Conservation (phyloP, 2,113 vertebrate species). For the Sminthopsis crassicaudata region DNA sequence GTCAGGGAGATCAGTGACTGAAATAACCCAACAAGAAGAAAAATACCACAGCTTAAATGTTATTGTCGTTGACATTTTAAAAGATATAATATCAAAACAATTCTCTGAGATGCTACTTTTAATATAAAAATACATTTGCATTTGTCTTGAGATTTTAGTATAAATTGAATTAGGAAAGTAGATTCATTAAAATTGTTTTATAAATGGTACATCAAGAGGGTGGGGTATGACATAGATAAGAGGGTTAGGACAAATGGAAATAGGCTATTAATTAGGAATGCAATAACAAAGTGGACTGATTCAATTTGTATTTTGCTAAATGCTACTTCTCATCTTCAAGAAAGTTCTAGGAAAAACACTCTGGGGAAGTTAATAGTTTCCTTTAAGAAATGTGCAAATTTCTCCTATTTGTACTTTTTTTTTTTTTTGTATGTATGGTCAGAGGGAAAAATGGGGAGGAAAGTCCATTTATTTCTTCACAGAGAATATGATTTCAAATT, state of each 20-base stretch:
- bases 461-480: conserved; percentile 83
- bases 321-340: conserved; percentile 13
- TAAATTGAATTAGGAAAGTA: conserved; percentile 37
- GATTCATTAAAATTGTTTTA: conserved; percentile 32
- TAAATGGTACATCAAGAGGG: background rate
- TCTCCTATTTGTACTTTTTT: conserved; percentile 70
- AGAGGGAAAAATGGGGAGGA: conserved; percentile 42
- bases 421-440: conserved; percentile 39
- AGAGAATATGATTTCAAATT: conserved; percentile 88
- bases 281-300: conserved; percentile 63
- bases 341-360: conserved; percentile 58
- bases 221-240: background rate
- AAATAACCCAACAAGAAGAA: background rate
- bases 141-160: conserved; percentile 47
- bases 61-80: background rate
- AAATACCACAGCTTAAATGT: conserved; percentile 3
- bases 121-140: conserved; percentile 7
- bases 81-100: background rate
- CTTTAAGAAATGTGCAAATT: conserved; percentile 78
- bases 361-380: conserved; percentile 76
- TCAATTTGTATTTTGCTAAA: conserved; percentile 42
- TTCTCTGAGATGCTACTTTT: conserved; percentile 38
- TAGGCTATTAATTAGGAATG: conserved; percentile 71
- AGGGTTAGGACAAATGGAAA: conserved; percentile 60
- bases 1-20: background rate